Conservation (phyloP, 2,797 vertebrate genomes). For the Pyrocephalus nanus region DNA sequence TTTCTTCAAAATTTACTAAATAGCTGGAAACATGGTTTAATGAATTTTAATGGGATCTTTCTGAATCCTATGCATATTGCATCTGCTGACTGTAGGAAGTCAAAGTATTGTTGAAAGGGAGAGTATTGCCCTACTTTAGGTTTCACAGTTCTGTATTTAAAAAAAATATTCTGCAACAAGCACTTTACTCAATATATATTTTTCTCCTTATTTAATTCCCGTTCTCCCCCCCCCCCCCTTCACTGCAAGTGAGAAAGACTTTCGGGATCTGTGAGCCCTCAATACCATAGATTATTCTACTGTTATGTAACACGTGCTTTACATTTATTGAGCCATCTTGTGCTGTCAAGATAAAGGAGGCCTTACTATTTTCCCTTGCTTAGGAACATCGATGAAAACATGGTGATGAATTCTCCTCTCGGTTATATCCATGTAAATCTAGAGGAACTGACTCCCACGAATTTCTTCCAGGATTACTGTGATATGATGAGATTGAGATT, state of each 20-base stretch:
- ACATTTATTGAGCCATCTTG: constrained; percentile 60
- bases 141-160: constrained; percentile 20
- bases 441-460: not conserved
- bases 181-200: constrained; percentile 33
- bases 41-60: constrained; percentile 75
- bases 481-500: not conserved
- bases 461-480: not conserved
- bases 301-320: constrained; percentile 46
- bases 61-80: constrained; percentile 62
- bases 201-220: constrained; percentile 39
- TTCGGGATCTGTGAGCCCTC: constrained; percentile 17
- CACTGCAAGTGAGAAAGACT: constrained; percentile 6
- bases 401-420: not conserved
- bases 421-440: not conserved
- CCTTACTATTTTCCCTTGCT: constrained; percentile 28
- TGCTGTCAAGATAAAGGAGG: constrained; percentile 39
- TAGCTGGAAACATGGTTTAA: constrained; percentile 63
- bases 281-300: constrained; percentile 53
- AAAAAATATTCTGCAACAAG: constrained; percentile 66
- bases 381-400: not conserved
- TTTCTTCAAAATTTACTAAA: constrained; percentile 72
- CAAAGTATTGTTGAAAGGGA: constrained; percentile 50
- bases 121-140: constrained; percentile 54
- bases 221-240: no score
- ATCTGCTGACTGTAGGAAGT: constrained; percentile 58